Conservation (phyloP, 2,113 vertebrate species). For the Gorsachius goisagi region DNA sequence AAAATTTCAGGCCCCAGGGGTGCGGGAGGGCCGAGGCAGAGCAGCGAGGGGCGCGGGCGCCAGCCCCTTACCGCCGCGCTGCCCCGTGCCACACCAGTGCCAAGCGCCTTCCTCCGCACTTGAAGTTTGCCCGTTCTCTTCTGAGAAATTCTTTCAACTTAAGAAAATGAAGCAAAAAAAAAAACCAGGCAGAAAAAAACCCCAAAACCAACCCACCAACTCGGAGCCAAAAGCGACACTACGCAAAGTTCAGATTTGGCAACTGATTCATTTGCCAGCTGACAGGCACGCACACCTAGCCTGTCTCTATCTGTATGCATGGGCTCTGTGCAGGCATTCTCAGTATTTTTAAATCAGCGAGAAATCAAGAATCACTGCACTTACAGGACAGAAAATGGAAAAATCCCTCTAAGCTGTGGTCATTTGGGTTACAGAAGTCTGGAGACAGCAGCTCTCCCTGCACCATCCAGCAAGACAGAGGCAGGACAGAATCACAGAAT, state of each 20-base stretch:
- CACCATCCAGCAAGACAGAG: neutral
- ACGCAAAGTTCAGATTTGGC: neutral
- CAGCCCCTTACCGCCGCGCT: neutral
- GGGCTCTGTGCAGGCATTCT: neutral
- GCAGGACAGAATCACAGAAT: neutral
- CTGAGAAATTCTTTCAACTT: neutral
- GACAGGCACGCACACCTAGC: neutral
- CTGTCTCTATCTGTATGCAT: neutral
- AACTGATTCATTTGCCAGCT: conserved; percentile 42
- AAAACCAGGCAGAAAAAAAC: neutral
- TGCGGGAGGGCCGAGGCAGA: neutral
- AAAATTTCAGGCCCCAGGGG: neutral
- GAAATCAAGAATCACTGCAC: neutral
- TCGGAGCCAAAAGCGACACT: neutral
- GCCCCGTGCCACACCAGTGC: neutral
- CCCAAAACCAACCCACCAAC: neutral
- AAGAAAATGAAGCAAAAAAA: neutral
- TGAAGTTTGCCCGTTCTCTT: neutral
- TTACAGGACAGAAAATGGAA: neutral
- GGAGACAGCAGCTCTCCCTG: neutral
- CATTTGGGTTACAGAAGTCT: neutral
- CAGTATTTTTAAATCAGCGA: neutral
- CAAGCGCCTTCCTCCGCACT: neutral
- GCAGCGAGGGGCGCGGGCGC: neutral
- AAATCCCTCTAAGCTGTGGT: neutral